Evolutionary conservation across 2,797 vertebrate species (phyloP), one percentile per base, ranked within the genome.

Genomic region (Galaxias olidus): DNA sequence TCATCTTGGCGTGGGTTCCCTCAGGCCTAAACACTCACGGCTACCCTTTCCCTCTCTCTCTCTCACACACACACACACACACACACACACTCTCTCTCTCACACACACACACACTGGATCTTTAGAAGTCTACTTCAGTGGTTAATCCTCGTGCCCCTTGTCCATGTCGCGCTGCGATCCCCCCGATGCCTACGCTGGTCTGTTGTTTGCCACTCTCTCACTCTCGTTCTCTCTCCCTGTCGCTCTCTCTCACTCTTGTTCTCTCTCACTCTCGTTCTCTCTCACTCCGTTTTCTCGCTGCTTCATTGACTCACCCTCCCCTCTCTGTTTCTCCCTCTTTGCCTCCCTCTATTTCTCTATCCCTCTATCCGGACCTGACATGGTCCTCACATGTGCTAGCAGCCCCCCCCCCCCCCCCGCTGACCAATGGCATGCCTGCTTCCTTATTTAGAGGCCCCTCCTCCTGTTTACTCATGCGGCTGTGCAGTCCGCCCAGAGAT

Each of bases 401-500:
- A 9, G 15, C 18, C 14, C 20, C 43, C 18, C 14, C 20, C 44
- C 12, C 59, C 59, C 62, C 53, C 19, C 46, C 11, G 5, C 51
- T 8, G 56, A 75, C 88, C 87, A 87, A 89, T 88, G 74, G 58
- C 72, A 66, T 61, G 30, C 70, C 56, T 18, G 40, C 80, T 83
- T 86, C 83, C 86, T 85, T 85, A 86, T 86, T 73, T 77, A 86
- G 80, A 42, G 18, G 42, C 57, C 70, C 63, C 76, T 65, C 14
- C 79, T 73, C 61, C 30, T 66, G 17, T 41, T 57, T 11, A 18
- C 72, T 61, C 5, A 58, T 58, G 45, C 18, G 77, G 79, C 61
- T 9, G 74, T 65, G 66, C 18, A 20, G 41, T 44, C 30, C 55
- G 30, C 84, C 71, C 58, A 63, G 73, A 87, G 84, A 78, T 72